Conservation (phyloP, 2,797 vertebrate genomes). For the Limosa lapponica region DNA sequence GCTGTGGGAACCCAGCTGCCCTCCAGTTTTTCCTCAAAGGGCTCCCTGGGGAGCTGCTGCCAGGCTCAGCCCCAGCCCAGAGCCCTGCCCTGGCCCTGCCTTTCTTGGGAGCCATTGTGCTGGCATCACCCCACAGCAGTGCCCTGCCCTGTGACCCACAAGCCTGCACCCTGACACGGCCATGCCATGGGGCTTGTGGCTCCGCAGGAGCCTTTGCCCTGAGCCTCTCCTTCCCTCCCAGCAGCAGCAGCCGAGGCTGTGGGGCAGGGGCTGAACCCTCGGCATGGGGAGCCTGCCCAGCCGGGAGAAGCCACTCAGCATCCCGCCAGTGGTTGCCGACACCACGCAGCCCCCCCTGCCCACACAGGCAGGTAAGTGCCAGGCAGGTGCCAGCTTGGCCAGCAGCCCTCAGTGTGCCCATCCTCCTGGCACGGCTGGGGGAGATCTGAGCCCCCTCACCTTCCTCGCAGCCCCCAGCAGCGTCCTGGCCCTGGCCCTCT, state of each 20-base stretch:
- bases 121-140: rapidly evolving
- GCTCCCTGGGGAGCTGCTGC: rapidly evolving
- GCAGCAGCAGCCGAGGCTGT: rapidly evolving
- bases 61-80: neutral
- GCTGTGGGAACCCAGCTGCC: rapidly evolving
- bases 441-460: neutral
- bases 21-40: neutral
- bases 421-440: rapidly evolving
- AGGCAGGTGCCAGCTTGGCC: neutral
- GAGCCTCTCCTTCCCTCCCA: neutral
- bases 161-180: rapidly evolving
- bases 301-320: neutral
- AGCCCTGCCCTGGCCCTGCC: neutral
- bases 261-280: neutral
- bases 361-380: conserved; percentile 8
- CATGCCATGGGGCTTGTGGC: rapidly evolving
- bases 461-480: neutral
- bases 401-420: rapidly evolving
- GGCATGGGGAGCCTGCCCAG: conserved; percentile 70
- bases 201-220: neutral
- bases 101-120: rapidly evolving
- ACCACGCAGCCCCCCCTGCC: neutral
- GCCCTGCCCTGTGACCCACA: rapidly evolving
- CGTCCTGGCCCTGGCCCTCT: conserved; percentile 79
- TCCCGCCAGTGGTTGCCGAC: neutral